These are phyloP conservation scores for Palythoa heliodiscus DNA, from an alignment of 92 coral and sea anemone species.

Conservation along the genomic window DNA sequence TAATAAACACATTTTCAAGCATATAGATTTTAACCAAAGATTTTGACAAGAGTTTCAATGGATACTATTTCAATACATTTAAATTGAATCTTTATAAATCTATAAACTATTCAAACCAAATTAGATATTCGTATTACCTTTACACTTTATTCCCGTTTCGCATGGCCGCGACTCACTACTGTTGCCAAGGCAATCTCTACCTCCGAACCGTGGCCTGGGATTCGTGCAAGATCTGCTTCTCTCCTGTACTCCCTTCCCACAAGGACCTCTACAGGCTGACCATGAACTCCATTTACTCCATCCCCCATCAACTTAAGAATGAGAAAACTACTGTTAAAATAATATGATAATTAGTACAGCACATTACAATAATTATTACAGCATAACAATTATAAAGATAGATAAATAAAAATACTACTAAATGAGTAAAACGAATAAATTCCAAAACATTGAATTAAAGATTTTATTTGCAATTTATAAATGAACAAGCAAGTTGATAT, in stretches of 20 bases:
- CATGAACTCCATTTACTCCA: constrained; percentile 3
- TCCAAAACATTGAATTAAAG: no score
- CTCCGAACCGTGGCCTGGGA: not conserved
- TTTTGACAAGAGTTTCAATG: not conserved
- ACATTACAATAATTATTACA: no score
- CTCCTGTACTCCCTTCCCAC: not conserved
- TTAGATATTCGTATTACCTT: not conserved
- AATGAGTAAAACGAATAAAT: no score
- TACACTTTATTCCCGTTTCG: not conserved
- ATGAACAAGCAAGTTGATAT: no score
- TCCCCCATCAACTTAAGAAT: not conserved
- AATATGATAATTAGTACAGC: no score
- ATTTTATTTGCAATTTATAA: no score
- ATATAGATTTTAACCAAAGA: no score
- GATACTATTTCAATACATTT: not conserved
- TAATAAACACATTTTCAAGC: no score
- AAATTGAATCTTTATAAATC: not conserved
- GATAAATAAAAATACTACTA: no score
- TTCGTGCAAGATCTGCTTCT: not conserved
- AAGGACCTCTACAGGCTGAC: not conserved
- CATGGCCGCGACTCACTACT: not conserved
- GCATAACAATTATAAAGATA: no score
- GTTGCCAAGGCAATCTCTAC: not conserved
- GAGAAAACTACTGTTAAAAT: no score
- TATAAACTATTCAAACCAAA: not conserved